Evolutionary conservation across 2,888 invertebrate genomes (phyloP), one percentile per base, ranked within the genome.

Genomic region (Lasioglossum zephyrum): DNA sequence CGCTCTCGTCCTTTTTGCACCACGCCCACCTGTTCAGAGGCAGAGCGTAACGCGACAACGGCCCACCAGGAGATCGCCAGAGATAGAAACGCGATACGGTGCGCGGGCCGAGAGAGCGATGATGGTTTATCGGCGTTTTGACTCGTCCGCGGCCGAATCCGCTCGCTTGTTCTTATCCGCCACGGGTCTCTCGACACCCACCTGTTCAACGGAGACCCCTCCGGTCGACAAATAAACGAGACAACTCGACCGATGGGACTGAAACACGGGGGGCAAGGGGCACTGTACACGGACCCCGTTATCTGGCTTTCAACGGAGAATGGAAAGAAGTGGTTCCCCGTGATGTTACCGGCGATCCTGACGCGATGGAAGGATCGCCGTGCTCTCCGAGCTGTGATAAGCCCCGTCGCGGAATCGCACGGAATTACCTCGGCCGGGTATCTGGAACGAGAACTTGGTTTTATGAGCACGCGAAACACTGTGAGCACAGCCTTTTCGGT

Each of bases 81-180:
- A 89, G 89, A 89, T 89, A 84, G 88, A 81, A 90, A 82, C 81
- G 39, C 74, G 87, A 90, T 87, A 86, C 74, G 74, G 66, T 70
- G 77, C 78, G 18, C 77, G 31, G 57, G 57, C 66, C 53, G 78
- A 44, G 72, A 60, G 76, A 57, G n/a, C 76, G 82, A 88, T 81
- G 87, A 88, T 77, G 80, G 39, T 49, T 88, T 88, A 89, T 90
- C 87, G 82, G 69, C 70, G 57, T 81, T 85, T 90, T 73, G 84
- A 90, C 77, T 79, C 72, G 69, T 47, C 69, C 31, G 36, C 74
- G 31, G 9, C 39, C 72, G 81, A 82, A 57, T 53, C 73, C 73
- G 39, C 69, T 76, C 73, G 66, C 70, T 39, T 81, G 49, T 66
- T 53, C 82, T 85, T 87, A 87, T 88, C 87, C 81, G 16, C 36